Base-by-base conservation (phyloP, 2,113 vertebrate species). In the Cephalopholis sonnerati region DNA sequence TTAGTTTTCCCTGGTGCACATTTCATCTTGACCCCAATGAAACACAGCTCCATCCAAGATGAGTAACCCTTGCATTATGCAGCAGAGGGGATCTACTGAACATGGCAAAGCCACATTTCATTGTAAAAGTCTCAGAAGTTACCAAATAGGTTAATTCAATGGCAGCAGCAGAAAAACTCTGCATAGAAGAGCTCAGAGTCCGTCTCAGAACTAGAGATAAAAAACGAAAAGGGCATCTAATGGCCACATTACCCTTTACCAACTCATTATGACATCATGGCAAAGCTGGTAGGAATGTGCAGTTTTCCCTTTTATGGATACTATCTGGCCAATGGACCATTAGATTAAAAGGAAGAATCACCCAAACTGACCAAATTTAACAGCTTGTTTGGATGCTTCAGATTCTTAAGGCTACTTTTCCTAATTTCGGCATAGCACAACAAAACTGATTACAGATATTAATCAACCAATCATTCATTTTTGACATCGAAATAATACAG, bases 171-270 rank as follows among this genome's bases (percentile, higher is more conserved):
- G 36, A 61, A 8, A 62, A 53, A 79, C 32, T 10, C 54, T 24
- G 20, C 3, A 18, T 48, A 58, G 15, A 3, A 29, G 13, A 46
- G 36, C 36, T 41, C 61, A 44, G 44, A 9, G 39, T 64, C 39
- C 67, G 17, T 71, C 13, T 83, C 18, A 18, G 22, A 57, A 67
- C 24, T 29, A 11, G 8, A 24, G 20, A 64, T 39, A 53, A 36
- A 72, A 67, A 58, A 44, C 16, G 1, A 39, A 27, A 64, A 6
- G 2, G 68, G 16, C 22, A 59, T 63, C 36, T 59, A 70, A 64
- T 22, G 25, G 57, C 66, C n/a, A 70, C 59, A 69, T 77, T 41
- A 48, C 46, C 48, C 53, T 68, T 68, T 74, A 54, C 24, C 63
- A 62, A 20, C 39, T 25, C 18, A 41, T 41, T 17, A 58, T 66